Base-by-base conservation (phyloP, 2,797 vertebrate genomes). In the Salarias fasciatus region DNA sequence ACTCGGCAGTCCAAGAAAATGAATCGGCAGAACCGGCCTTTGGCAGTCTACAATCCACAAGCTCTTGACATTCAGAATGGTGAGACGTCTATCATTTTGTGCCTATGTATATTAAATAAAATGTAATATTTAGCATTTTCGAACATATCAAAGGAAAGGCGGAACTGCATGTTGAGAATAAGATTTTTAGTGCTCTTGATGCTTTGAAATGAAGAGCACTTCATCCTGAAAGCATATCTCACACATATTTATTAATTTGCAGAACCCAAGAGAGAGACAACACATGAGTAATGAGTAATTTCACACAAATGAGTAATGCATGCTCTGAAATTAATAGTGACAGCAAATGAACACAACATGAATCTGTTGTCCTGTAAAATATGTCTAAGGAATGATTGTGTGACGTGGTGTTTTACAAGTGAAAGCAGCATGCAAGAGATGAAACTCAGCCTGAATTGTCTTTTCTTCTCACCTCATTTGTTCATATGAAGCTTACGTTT, bases 11-110 rank as follows among this genome's bases (percentile, higher is more conserved):
- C 96, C 42, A 97, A 95, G 92, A 95, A 95, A 88, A 41, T 77
- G 77, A 86, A 13, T 72, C 94, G 95, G 71, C 94, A 91, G 68
- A 96, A 86, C 88, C 94, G 97, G 63, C 97, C 97, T 0, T 80
- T 99, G 82, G 97, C 97, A 59, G 96, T 99, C 67, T 99, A 98
- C 91, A 98, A 99, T 86, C 93, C 92, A 11, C 87, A 92, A 75
- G 84, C 87, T 74, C 88, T 96, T 60, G 95, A 98, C 85, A 89
- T 98, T 71, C 94, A 96, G 86, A 93, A 93, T 76, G 96, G 97
- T 99, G 94, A 93, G 93, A 81, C 58, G 59, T 69, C 12, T 51
- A 36, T 46, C 56, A 47, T 30, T 37, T 18, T 57, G 46, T 48
- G 66, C 63, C 47, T 75, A 28, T 38, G 18, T 52, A 24, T 24